Conservation (phyloP, 2,797 vertebrate genomes). For the Cercopithecus diana region DNA sequence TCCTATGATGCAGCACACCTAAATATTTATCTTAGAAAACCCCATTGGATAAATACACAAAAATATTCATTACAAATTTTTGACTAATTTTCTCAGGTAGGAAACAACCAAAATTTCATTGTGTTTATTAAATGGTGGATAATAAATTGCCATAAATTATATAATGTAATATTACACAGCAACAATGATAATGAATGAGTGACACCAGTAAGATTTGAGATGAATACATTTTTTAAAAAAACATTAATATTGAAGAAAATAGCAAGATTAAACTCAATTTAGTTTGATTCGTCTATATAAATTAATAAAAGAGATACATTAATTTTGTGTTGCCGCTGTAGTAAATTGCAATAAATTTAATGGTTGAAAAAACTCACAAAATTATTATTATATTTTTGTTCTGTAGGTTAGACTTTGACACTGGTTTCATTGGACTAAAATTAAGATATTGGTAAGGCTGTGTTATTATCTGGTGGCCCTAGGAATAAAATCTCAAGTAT, state of each 20-base stretch:
- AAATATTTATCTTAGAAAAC: neutral
- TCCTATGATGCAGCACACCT: neutral
- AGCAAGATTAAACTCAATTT: neutral
- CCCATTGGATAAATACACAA: neutral
- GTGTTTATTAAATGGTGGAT: neutral
- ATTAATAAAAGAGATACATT: neutral
- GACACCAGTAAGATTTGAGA: neutral
- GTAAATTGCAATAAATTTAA: neutral
- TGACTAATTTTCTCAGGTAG: neutral
- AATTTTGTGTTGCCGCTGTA: neutral
- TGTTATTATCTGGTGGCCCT: neutral
- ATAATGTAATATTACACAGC: neutral
- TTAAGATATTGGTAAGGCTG: neutral
- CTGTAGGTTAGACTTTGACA: neutral
- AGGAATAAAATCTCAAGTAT: neutral
- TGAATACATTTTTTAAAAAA: neutral
- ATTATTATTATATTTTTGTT: neutral
- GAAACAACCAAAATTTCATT: neutral
- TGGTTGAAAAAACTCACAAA: neutral
- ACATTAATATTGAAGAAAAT: neutral
- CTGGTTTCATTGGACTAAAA: neutral
- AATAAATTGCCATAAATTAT: neutral
- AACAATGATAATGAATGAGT: neutral
- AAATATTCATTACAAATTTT: neutral
- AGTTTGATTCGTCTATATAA: neutral